Percentiles rank a stretch among this genome's conserved stretches.
Evolutionary conservation across 2,113 vertebrate genomes (phyloP).

Genomic region (Elanus axillaris): DNA sequence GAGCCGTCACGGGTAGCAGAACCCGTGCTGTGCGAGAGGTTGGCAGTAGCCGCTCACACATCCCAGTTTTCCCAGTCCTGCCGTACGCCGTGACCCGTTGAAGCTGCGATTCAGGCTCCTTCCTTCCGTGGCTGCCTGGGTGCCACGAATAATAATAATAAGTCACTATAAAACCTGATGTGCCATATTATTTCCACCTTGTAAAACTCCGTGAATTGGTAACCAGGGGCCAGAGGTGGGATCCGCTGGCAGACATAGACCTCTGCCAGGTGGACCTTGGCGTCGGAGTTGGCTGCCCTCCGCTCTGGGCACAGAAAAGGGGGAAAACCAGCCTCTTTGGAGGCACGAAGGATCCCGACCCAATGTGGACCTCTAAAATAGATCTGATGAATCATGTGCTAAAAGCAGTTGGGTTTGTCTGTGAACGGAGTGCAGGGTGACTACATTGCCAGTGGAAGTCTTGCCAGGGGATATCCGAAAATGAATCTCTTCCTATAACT

Average conservation of each 20-base stretch:
- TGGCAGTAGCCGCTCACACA: background rate
- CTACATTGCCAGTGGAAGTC: background rate
- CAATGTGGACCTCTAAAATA: background rate
- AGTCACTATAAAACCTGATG: background rate
- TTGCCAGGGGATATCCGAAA: background rate
- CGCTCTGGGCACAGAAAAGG: background rate
- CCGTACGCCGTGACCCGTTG: fast-evolving
- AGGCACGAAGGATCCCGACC: background rate
- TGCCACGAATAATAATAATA: background rate
- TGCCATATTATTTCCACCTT: background rate
- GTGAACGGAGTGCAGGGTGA: background rate
- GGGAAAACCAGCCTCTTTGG: background rate
- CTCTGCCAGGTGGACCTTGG: background rate
- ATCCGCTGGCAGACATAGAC: background rate
- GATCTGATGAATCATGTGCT: background rate
- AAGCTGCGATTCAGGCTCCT: background rate
- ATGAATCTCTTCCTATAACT: slow-evolving; percentile 10
- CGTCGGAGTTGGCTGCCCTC: background rate
- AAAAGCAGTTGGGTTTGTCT: background rate
- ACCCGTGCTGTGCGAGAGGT: fast-evolving
- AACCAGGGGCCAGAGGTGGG: background rate
- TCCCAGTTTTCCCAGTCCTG: background rate
- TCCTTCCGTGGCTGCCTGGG: background rate
- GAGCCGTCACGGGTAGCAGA: fast-evolving
- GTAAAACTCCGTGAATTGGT: background rate